Evolutionary conservation across 1,140 invertebrate species (phyloP), one percentile per base, ranked within the genome.

Genomic region (Hormaphis cornu): DNA sequence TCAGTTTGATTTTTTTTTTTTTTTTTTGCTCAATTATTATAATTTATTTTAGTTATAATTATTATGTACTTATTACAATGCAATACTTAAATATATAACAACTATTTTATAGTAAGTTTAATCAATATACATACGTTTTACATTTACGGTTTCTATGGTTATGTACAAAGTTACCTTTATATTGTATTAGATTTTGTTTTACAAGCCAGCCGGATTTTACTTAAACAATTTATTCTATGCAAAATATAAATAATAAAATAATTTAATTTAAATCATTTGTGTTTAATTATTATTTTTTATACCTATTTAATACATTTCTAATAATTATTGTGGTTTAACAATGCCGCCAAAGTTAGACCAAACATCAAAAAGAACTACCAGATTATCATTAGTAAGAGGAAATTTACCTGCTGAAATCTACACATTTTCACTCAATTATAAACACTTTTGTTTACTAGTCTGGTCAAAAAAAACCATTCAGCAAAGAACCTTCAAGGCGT

Each of bases 311-410:
- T 16, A 10, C 1, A 40, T 40, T 16, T 22, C n/a, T 22, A 9
- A n/a, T 9, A 2, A 3, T 58, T 24, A 40, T 58, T 40, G 37
- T 40, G 24, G 16, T 24, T 24, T n/a, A 40, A 46, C 28, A 30
- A 66, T 66, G 61, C 61, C 61, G 20, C 61, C 61, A 35, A 66
- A 66, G 50, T 48, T 66, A 48, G 61, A 66, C 10, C 61, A 66
- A 48, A 66, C 61, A 12, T 10, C 42, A 20, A 66, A 66, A 66
- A 66, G 10, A 18, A 26, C 61, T 20, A 66, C 61, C n/a, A 48
- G 61, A 50, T 22, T 66, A 35, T 66, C 61, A 33, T 48, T 48
- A 14, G 61, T 66, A 66, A 66, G 10, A 1, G 48, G 50, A 20
- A 66, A 8, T 20, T 5, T 6, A 44, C 3, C 44, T 44, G 14